Evolutionary conservation across 2,797 vertebrate genomes (phyloP).

Genomic region (Syndactyla subalaris): DNA sequence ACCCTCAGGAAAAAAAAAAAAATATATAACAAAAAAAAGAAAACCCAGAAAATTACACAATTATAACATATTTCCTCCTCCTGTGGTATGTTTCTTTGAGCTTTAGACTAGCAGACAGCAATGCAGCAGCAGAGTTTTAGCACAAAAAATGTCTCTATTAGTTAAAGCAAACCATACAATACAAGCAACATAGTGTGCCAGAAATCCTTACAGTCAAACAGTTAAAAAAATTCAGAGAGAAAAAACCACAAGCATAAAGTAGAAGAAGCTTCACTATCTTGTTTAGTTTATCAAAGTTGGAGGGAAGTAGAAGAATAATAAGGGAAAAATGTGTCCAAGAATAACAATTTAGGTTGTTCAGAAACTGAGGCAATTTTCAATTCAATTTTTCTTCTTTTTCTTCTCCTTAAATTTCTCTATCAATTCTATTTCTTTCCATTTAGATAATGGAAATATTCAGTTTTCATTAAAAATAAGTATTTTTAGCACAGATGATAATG

Average conservation of each 20-base stretch:
- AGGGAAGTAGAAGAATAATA: neutral
- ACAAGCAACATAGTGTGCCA: neutral
- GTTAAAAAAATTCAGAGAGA: neutral
- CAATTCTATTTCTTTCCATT: neutral
- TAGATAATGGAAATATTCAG: neutral
- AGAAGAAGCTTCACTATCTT: neutral
- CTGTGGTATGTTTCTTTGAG: conserved; percentile 3
- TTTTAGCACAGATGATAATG: neutral
- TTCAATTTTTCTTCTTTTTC: neutral
- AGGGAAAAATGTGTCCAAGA: neutral
- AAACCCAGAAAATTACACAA: neutral
- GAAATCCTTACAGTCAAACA: conserved; percentile 22
- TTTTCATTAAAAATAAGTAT: neutral
- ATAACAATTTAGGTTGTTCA: neutral
- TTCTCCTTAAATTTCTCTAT: fast-evolving
- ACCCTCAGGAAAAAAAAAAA: neutral
- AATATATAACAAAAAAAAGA: neutral
- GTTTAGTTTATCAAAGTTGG: neutral
- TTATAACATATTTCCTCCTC: neutral
- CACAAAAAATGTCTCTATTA: conserved; percentile 32
- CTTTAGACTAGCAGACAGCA: conserved; percentile 34
- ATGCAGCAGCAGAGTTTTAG: neutral
- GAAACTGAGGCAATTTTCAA: neutral
- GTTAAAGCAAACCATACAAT: neutral
- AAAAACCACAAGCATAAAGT: neutral